phyloP scores from a whole-genome alignment of 2,113 vertebrate genomes.

The Polypterus bichir region DNA sequence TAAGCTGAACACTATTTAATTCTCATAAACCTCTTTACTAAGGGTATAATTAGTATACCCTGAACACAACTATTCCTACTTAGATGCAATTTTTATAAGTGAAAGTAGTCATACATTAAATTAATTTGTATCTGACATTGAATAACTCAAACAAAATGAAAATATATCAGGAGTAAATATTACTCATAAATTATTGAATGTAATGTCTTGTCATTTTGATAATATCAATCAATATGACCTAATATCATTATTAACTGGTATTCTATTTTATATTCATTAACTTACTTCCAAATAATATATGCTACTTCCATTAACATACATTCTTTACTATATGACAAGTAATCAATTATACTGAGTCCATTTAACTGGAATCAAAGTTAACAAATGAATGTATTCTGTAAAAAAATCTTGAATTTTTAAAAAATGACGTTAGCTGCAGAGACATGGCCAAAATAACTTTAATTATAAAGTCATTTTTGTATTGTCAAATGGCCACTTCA shows the following conservation, averaged over 20 bases:
- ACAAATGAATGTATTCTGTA: not conserved
- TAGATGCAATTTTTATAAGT: too few relatives aligned
- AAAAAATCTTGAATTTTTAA: constrained; percentile 14
- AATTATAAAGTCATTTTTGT: constrained; percentile 25
- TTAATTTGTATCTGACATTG: too few relatives aligned
- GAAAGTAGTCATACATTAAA: too few relatives aligned
- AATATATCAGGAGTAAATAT: too few relatives aligned
- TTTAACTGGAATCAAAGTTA: not conserved
- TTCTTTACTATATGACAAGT: not conserved
- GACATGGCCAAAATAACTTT: constrained; percentile 23
- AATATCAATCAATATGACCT: not conserved
- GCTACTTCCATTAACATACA: not conserved
- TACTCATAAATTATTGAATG: too few relatives aligned
- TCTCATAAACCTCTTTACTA: too few relatives aligned
- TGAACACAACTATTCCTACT: too few relatives aligned
- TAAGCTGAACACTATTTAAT: too few relatives aligned
- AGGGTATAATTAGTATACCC: too few relatives aligned
- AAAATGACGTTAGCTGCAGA: constrained; percentile 22
- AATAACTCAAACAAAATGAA: too few relatives aligned
- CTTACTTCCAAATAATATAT: not conserved
- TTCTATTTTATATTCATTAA: not conserved
- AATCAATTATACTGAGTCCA: constrained; percentile 4
- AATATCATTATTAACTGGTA: not conserved
- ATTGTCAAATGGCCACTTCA: constrained; percentile 23
- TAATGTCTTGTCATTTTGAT: not conserved